These are phyloP conservation scores for Caenorhabditis becei DNA, from an alignment of 2,888 invertebrate species.

Conservation along the genomic window DNA sequence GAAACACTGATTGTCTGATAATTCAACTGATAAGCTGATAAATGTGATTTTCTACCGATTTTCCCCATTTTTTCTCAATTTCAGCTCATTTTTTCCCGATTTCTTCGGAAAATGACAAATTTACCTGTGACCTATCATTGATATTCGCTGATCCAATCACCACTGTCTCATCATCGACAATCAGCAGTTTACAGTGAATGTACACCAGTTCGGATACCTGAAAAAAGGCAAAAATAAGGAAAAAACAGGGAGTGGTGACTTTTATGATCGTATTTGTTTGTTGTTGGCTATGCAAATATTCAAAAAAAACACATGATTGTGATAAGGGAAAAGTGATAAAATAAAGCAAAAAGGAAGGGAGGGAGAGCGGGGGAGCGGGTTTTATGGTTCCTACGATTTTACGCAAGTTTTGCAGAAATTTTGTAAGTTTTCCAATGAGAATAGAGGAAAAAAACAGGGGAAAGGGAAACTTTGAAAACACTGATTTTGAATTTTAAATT, in stretches of 20 bases:
- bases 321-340: not conserved
- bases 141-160: conserved; percentile 99
- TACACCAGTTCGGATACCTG: conserved; percentile 93
- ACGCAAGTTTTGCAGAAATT: too few relatives aligned
- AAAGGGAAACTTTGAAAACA: too few relatives aligned
- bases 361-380: too few relatives aligned
- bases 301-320: not conserved
- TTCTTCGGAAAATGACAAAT: not conserved
- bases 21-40: too few relatives aligned
- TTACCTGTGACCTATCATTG: conserved; percentile 93
- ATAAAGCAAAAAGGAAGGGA: not conserved
- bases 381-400: too few relatives aligned
- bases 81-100: not conserved
- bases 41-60: too few relatives aligned
- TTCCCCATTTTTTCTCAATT: not conserved
- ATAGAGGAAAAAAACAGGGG: too few relatives aligned
- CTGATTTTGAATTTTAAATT: too few relatives aligned
- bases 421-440: too few relatives aligned
- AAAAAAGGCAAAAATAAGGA: conserved; percentile 19
- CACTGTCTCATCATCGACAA: conserved; percentile 91
- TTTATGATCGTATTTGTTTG: conserved; percentile 22
- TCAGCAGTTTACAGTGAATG: conserved; percentile 96
- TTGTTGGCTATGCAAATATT: conserved; percentile 32
- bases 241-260: not conserved
- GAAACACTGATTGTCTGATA: too few relatives aligned